Base-by-base conservation (phyloP, 2,113 vertebrate species). In the Crocuta crocuta region DNA sequence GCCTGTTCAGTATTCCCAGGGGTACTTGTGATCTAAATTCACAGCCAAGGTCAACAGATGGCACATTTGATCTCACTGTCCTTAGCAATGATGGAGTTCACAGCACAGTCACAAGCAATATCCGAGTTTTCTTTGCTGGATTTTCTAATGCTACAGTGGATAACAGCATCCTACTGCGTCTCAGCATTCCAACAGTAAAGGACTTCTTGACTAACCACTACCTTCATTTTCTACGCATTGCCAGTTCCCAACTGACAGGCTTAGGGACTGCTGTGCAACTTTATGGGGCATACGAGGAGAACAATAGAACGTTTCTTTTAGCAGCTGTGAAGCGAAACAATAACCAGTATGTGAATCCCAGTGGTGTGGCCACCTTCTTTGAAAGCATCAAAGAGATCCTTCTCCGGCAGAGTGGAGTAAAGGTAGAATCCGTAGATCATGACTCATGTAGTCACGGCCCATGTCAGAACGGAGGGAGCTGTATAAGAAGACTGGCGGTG, bases 351-450 rank as follows among this genome's bases (percentile, higher is more conserved):
- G 99, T 99, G 76, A 99, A 98, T 94, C 99, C 99, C 96, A 99
- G 99, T 0, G 99, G 99, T 0, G 99, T 99, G 63, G 99, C 99
- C 90, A 99, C 99, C 96, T 99, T 99, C 99, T 99, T 99, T 7
- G 99, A 99, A 98, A 99, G 99, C 98, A 99, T 99, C 98, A 99
- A 99, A 98, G 99, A 99, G 43, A 97, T 99, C 84, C 98, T 99
- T 71, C 98, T 99, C 95, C 99, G 99, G 35, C 99, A 99, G 98
- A 99, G 99, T 0, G 99, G 99, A 5, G 99, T 99, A 53, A 99
- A 98, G 93, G 98, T 99, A 4, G 99, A 99, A 95, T 99, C 99
- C 0, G 99, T 99, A 97, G 99, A 99, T 97, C 99, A 99, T 0
- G 99, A 99, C 98, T 98, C 99, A 1, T 99, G 99, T 95, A 94